These are phyloP conservation scores for Eupeodes luniger DNA, from an alignment of 2,888 invertebrate genomes.

Conservation along the genomic window DNA sequence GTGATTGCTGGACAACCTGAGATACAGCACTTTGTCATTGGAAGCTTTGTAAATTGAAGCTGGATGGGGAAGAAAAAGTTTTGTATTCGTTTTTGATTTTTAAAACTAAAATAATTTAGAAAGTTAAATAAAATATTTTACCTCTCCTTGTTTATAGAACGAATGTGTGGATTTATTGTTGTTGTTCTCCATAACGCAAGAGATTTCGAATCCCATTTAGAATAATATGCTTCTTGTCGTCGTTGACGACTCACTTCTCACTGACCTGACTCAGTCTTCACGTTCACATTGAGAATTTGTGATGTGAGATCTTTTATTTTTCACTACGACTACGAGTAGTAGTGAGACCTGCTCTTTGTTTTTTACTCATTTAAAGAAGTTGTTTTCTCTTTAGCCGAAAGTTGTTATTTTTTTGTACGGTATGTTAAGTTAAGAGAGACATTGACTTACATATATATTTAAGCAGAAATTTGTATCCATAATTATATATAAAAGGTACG, in stretches of 20 bases:
- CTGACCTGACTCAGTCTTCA: not conserved
- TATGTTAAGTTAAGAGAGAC: not conserved
- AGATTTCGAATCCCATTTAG: conserved; percentile 1
- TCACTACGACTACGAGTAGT: not conserved
- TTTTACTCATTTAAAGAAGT: not conserved
- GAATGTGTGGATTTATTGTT: not conserved
- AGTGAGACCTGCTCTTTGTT: conserved; percentile 3
- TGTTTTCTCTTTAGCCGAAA: not conserved
- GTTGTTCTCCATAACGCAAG: not conserved
- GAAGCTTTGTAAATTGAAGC: not conserved
- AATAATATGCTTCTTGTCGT: not conserved
- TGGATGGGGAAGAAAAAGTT: too few relatives aligned
- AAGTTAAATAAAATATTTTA: not conserved
- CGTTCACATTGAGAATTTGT: conserved; percentile 1
- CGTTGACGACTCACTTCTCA: not conserved
- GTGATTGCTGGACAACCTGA: conserved; percentile 26
- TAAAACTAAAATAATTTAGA: too few relatives aligned
- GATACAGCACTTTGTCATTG: conserved; percentile 40
- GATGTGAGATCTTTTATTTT: not conserved
- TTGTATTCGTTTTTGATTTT: too few relatives aligned
- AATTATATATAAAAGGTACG: too few relatives aligned
- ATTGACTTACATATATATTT: not conserved
- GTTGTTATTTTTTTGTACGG: not conserved
- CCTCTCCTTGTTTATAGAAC: not conserved
- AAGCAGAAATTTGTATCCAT: too few relatives aligned